Evolutionary conservation across 2,888 invertebrate species (phyloP).

Genomic region (Coremacera marginata): DNA sequence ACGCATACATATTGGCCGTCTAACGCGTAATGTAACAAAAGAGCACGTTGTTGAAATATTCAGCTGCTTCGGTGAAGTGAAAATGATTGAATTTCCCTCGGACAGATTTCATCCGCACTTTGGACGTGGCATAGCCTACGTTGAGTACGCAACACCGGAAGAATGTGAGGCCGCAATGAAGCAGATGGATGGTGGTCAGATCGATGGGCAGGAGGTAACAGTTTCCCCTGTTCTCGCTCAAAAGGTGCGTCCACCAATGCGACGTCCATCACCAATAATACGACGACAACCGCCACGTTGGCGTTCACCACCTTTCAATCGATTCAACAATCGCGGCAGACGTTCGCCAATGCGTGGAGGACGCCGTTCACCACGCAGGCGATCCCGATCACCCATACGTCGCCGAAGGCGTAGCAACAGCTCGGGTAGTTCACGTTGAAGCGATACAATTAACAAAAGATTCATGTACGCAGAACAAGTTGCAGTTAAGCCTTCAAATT

Average conservation of each 20-base stretch:
- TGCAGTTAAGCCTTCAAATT: background rate
- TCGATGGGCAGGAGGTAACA: conserved; percentile 95
- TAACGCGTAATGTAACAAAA: conserved; percentile 92
- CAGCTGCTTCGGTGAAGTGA: conserved; percentile 87
- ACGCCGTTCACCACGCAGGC: conserved; percentile 65
- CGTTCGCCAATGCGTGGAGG: conserved; percentile 61
- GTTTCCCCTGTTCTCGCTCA: conserved; percentile 92
- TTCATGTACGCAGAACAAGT: background rate
- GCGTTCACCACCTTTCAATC: conserved; percentile 67
- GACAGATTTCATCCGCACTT: conserved; percentile 90
- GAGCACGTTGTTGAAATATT: conserved; percentile 94
- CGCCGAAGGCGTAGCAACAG: conserved; percentile 68
- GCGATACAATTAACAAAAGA: background rate
- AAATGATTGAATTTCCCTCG: conserved; percentile 88
- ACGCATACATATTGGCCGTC: conserved; percentile 92
- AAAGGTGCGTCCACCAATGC: conserved; percentile 69
- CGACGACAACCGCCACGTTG: conserved; percentile 66
- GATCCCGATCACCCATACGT: conserved; percentile 68
- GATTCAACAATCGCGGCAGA: conserved; percentile 65
- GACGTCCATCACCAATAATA: conserved; percentile 66
- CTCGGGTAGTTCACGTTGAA: conserved; percentile 67
- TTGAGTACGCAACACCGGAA: conserved; percentile 93
- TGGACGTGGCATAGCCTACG: conserved; percentile 94
- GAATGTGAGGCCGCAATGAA: conserved; percentile 99
- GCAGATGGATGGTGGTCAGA: conserved; percentile 99